A percentile compares a stretch with the other conserved stretches of the same genome.
These are phyloP conservation scores for Austrofundulus limnaeus DNA, from an alignment of 2,113 vertebrate genomes.

Conservation along the genomic window DNA sequence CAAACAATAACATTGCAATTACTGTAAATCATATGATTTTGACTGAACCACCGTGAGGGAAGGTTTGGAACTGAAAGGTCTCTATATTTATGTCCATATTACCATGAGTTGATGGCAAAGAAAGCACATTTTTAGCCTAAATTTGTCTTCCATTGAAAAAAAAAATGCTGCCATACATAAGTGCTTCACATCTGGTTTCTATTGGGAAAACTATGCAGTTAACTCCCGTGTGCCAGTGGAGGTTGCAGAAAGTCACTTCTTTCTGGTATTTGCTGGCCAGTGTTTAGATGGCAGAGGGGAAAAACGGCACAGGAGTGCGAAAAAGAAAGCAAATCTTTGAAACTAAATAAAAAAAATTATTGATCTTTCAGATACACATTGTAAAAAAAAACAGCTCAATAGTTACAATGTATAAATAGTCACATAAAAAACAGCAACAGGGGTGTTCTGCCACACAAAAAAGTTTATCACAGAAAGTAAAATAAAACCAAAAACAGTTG, in stretches of 20 bases:
- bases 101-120: constrained; percentile 53
- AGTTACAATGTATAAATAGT: no score
- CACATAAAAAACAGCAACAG: background rate
- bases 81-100: constrained; percentile 68
- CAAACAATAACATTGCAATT: constrained; percentile 71
- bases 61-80: constrained; percentile 55
- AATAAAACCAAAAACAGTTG: no score
- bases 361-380: constrained; percentile 23
- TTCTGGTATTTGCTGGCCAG: constrained; percentile 66
- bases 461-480: no score
- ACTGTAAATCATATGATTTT: constrained; percentile 60
- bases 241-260: constrained; percentile 70
- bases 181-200: constrained; percentile 83
- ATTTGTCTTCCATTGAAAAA: constrained; percentile 69
- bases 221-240: constrained; percentile 75
- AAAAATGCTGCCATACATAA: constrained; percentile 76
- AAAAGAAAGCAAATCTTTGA: constrained; percentile 42
- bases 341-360: constrained; percentile 21
- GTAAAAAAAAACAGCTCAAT: constrained; percentile 17
- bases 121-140: constrained; percentile 68
- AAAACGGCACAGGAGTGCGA: constrained; percentile 47
- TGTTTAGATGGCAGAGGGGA: constrained; percentile 55
- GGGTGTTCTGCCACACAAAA: no score
- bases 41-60: constrained; percentile 55
- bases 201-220: constrained; percentile 81